Base-by-base conservation (phyloP, 2,113 vertebrate genomes). In the Macheiramphus alcinus region DNA sequence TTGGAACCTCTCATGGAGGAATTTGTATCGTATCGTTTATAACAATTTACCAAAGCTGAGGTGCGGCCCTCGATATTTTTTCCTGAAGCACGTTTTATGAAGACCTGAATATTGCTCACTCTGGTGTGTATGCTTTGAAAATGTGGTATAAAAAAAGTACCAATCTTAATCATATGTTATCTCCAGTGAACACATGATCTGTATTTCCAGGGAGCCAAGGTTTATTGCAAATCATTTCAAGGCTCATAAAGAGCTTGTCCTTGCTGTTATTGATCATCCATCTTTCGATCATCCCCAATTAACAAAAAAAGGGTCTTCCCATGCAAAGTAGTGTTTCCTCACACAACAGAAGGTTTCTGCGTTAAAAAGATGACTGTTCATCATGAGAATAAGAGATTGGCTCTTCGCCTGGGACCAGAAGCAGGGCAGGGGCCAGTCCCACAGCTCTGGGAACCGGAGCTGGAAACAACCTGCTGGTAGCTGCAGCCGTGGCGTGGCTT, bases 1-100 rank as follows among this genome's bases (percentile, higher is more conserved):
- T 42, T 7, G 55, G 55, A 31, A 4, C 5, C 17, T 48, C 56
- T 36, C 50, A 3, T 5, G 36, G 32, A 16, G 21, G 71, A 62
- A 27, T 29, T 71, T 7, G 0, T 23, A 15, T 31, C 40, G 0
- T 14, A 40, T 7, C 11, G 0, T 47, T 53, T 42, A 3, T 27
- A 25, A 17, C 31, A 15, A 3, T 59, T 42, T 47, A 13, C 29
- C 43, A 16, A 72, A 80, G 42, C 48, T 27, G 42, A 63, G 55
- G n/a, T 27, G 23, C 2, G 36, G 13, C 50, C 59, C 45, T 36
- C 9, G 43, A 3, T 56, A 16, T 14, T 86, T 86, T 56, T 45
- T 68, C 43, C 75, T 40, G 48, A 29, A 75, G 62, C 19, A 8
- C 7, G 1, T 66, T 53, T 31, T 22, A 21, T 40, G 56, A 27